phyloP scores from a whole-genome alignment of 2,113 vertebrate genomes.

The Pavo muticus region DNA sequence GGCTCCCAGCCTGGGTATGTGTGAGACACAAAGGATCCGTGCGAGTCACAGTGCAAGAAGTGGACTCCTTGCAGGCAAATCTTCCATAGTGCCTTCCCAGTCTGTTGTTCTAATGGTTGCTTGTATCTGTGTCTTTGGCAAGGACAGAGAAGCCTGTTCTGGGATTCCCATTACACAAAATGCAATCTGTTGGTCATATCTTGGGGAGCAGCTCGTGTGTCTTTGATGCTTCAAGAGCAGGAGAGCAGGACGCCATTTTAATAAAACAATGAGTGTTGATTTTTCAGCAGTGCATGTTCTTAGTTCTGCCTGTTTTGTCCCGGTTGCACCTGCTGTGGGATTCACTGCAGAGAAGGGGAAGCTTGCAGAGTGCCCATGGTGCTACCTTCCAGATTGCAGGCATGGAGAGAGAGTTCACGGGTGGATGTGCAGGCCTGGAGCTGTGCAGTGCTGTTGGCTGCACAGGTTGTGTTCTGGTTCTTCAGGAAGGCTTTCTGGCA shows the following conservation, averaged over 20 bases:
- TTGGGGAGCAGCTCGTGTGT: not conserved
- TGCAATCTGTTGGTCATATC: rapidly evolving
- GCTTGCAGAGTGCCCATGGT: not conserved
- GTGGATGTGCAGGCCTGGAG: not conserved
- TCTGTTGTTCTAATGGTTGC: not conserved
- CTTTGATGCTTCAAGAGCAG: not conserved
- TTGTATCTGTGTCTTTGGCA: not conserved
- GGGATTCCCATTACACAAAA: rapidly evolving
- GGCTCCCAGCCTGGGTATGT: not conserved
- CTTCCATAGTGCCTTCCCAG: rapidly evolving
- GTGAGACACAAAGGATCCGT: not conserved
- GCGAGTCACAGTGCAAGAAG: not conserved
- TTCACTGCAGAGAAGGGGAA: not conserved
- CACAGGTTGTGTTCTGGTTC: not conserved
- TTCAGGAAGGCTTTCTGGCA: not conserved
- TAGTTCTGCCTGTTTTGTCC: not conserved
- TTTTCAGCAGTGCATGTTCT: rapidly evolving
- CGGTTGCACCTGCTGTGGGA: not conserved
- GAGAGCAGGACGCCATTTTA: not conserved
- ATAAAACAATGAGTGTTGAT: not conserved
- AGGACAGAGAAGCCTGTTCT: not conserved
- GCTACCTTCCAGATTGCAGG: not conserved
- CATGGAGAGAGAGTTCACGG: not conserved
- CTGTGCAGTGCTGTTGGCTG: not conserved
- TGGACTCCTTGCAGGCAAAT: not conserved